Base-by-base conservation (phyloP, 2,113 vertebrate species). In the Pithys albifrons region DNA sequence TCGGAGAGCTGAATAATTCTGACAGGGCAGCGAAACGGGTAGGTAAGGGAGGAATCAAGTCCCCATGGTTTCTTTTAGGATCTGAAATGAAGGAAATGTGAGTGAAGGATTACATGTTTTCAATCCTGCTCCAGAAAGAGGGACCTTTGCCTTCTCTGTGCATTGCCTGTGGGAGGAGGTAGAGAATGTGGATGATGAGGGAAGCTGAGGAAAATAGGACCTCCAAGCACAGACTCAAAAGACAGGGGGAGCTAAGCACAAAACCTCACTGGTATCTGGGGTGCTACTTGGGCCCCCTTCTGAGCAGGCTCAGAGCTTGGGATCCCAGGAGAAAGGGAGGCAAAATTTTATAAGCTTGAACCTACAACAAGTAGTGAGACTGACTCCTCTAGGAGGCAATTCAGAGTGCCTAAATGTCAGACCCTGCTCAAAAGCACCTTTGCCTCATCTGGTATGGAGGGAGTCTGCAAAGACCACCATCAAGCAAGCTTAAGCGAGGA, bases 1-100 rank as follows among this genome's bases (percentile, higher is more conserved):
- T 79, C 64, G 72, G 59, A 82, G 57, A 91, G 59, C 66, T 94
- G 91, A 95, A 69, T 91, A 85, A 65, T 94, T 91, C 72, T 86
- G 79, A 78, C 27, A 77, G 88, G 70, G 61, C 78, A 96, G 45
- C 37, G 65, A 93, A 41, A 85, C 61, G n/a, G 43, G 49, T 88
- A 93, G 78, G 71, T 94, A 61, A 88, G 28, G 27, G 31, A 85
- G 61, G 29, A 84, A 69, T 39, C 19, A 66, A 39, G 24, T 43
- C 31, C 20, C n/a, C 0, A 0, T 91, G 43, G 33, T 90, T 95
- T 91, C 72, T 70, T 18, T 49, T 95, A 67, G 46, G 33, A 77
- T 88, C 27, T 80, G 51, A 93, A 93, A 79, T 57, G 33, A 89
- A 74, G 55, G 51, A 61, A 64, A 57, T 61, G 9, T 72, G 48